A percentile compares a stretch with the other conserved stretches of the same genome.
These are phyloP conservation scores for Zosterops japonicus DNA, from an alignment of 2,113 vertebrate species.

Conservation along the genomic window DNA sequence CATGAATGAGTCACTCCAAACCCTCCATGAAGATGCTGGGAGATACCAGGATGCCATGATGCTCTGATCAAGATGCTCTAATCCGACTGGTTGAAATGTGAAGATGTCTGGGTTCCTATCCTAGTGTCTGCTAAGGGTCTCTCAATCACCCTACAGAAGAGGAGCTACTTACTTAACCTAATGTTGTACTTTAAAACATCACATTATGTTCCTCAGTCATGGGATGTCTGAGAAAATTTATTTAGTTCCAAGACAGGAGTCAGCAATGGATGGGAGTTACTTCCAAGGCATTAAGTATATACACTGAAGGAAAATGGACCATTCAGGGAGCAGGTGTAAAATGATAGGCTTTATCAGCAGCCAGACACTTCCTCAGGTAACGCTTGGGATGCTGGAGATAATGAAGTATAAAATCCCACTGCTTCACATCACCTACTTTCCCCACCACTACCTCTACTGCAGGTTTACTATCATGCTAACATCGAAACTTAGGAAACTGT, in stretches of 20 bases:
- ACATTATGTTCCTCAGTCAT: background rate
- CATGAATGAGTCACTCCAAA: background rate
- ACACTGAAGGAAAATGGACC: background rate
- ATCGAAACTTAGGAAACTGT: background rate
- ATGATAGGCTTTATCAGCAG: background rate
- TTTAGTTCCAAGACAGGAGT: background rate
- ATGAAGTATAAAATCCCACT: background rate
- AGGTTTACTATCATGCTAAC: background rate
- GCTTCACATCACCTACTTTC: background rate
- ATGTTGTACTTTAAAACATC: background rate
- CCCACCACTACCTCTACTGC: background rate
- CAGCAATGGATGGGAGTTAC: background rate
- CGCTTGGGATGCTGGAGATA: background rate
- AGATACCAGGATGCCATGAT: background rate
- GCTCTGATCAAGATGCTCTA: background rate
- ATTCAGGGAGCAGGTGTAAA: background rate
- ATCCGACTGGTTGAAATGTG: background rate
- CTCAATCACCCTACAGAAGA: background rate
- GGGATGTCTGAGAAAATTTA: background rate
- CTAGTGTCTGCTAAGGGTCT: background rate
- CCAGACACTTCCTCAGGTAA: constrained; percentile 1
- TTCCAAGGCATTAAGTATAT: background rate
- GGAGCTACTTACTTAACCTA: background rate
- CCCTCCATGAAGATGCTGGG: background rate
- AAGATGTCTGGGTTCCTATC: background rate